phyloP scores from a whole-genome alignment of 1,140 invertebrate species.

The Bombus pyrosoma region DNA sequence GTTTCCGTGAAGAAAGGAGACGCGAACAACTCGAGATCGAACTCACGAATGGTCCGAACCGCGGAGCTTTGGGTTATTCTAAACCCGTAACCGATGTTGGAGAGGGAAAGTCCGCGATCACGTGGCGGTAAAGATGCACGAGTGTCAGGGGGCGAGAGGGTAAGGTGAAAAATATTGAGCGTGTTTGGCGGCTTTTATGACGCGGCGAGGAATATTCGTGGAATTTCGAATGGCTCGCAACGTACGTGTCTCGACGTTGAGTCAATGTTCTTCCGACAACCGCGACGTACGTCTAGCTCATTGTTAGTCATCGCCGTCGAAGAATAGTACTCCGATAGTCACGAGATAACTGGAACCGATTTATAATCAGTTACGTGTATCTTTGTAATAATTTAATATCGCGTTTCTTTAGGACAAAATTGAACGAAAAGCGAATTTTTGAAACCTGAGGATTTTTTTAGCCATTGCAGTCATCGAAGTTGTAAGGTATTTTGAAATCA shows the following conservation, averaged over 20 bases:
- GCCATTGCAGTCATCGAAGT: background rate
- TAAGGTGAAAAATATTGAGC: constrained; percentile 32
- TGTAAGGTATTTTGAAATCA: background rate
- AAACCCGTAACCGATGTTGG: constrained; percentile 50
- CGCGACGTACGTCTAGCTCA: background rate
- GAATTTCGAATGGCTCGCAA: constrained; percentile 58
- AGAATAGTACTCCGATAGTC: background rate
- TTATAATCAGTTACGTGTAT: background rate
- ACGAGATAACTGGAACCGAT: background rate
- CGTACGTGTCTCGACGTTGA: constrained; percentile 40
- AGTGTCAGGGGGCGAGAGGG: background rate
- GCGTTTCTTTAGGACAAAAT: background rate
- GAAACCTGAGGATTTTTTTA: background rate
- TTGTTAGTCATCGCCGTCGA: background rate
- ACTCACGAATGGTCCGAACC: constrained; percentile 68
- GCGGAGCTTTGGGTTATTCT: constrained; percentile 74
- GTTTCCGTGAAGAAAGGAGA: background rate
- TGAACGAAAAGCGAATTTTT: background rate
- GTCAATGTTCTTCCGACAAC: constrained; percentile 60
- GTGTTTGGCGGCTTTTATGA: constrained; percentile 37
- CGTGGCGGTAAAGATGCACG: constrained; percentile 40
- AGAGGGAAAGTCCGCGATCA: constrained; percentile 58
- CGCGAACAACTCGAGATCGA: constrained; percentile 55
- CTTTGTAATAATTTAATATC: background rate
- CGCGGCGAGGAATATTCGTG: constrained; percentile 63